Conservation (phyloP, 1,140 invertebrate species). For the Drosophila serrata region DNA sequence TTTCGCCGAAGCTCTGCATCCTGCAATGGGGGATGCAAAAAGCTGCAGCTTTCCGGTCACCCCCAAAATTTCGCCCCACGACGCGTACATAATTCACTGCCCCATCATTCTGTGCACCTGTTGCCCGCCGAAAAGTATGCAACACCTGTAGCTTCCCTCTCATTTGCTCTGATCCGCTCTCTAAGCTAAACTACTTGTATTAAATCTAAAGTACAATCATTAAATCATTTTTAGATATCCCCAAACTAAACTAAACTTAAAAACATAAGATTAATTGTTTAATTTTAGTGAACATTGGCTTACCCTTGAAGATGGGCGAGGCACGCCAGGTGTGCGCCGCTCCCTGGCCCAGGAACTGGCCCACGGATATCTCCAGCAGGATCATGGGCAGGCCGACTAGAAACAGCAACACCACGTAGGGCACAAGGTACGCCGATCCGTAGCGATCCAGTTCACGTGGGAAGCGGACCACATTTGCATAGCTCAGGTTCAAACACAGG, state of each 20-base stretch:
- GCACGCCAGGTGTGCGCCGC: slow-evolving; percentile 85
- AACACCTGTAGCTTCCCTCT: slow-evolving; percentile 19
- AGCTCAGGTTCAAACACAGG: slow-evolving; percentile 84
- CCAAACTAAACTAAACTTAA: background rate
- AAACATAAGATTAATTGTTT: background rate
- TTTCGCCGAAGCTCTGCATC: slow-evolving; percentile 45
- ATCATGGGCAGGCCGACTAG: slow-evolving; percentile 85
- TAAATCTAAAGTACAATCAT: background rate
- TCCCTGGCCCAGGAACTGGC: slow-evolving; percentile 84
- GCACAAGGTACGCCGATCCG: slow-evolving; percentile 81
- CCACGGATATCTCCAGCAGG: slow-evolving; percentile 83
- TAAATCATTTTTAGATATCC: background rate
- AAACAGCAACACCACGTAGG: slow-evolving; percentile 82
- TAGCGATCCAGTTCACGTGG: slow-evolving; percentile 83
- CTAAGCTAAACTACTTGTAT: too few relatives aligned
- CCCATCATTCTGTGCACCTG: slow-evolving; percentile 16
- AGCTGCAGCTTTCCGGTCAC: slow-evolving; percentile 22
- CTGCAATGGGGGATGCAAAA: slow-evolving; percentile 48
- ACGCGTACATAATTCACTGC: background rate
- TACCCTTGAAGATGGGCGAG: slow-evolving; percentile 85
- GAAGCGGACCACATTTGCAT: slow-evolving; percentile 84
- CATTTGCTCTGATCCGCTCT: too few relatives aligned
- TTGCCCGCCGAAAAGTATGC: slow-evolving; percentile 48
- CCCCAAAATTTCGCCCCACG: background rate
- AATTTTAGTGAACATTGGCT: slow-evolving; percentile 5